Evolutionary conservation across 2,113 vertebrate species (phyloP).

Genomic region (Protomyctophum bolini): DNA sequence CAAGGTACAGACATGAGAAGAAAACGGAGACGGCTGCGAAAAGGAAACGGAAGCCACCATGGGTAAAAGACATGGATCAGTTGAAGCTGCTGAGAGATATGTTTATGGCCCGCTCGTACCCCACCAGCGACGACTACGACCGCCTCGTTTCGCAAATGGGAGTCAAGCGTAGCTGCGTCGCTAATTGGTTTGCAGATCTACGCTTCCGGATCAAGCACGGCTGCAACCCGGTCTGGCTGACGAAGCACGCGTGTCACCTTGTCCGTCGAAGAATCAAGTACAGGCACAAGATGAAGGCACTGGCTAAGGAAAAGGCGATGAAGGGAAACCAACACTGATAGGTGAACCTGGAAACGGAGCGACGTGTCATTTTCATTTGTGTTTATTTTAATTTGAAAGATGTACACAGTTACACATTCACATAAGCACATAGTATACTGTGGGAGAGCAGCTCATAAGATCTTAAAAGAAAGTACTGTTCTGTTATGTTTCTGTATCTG

Average conservation of each 20-base stretch:
- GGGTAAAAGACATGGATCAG: constrained; percentile 79
- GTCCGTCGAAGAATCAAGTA: constrained; percentile 32
- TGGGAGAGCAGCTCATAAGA: background rate
- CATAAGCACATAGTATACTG: background rate
- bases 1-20: no score
- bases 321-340: background rate
- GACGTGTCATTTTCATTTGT: background rate
- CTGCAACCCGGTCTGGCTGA: constrained; percentile 81
- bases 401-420: no score
- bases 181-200: constrained; percentile 85
- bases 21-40: no score
- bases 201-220: constrained; percentile 83
- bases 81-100: constrained; percentile 76
- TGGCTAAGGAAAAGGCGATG: background rate
- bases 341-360: background rate
- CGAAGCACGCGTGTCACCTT: constrained; percentile 37
- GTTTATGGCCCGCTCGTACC: constrained; percentile 83
- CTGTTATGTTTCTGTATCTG: no score
- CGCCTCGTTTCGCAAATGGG: constrained; percentile 69
- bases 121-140: constrained; percentile 74
- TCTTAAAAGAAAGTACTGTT: no score
- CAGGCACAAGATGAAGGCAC: constrained; percentile 19
- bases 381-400: background rate
- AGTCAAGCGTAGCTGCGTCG: constrained; percentile 73
- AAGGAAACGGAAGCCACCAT: no score